phyloP scores from a whole-genome alignment of 2,888 invertebrate genomes.

The Mimumesa dahlbomi region DNA sequence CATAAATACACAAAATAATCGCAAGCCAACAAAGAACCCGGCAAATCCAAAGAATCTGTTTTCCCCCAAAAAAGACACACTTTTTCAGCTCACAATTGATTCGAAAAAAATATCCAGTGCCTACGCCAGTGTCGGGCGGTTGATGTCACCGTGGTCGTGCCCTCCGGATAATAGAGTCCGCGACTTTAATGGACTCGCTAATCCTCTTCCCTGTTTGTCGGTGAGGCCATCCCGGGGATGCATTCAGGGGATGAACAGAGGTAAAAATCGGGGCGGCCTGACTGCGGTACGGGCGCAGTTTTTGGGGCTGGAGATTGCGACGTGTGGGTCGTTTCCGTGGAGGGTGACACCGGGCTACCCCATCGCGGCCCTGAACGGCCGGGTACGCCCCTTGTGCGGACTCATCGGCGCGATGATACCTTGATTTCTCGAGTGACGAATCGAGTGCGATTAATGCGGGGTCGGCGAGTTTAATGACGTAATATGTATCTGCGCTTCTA shows the following conservation, averaged over 20 bases:
- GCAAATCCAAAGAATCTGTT: neutral
- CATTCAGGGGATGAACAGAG: slow-evolving; percentile 53
- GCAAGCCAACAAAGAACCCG: neutral
- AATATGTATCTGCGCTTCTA: too few relatives aligned
- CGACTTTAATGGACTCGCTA: slow-evolving; percentile 81
- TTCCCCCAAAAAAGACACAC: neutral
- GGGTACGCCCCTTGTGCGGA: slow-evolving; percentile 77
- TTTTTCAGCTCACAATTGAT: neutral
- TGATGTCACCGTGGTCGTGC: slow-evolving; percentile 78
- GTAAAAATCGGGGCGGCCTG: slow-evolving; percentile 65
- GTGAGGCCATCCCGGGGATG: slow-evolving; percentile 64
- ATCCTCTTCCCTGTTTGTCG: slow-evolving; percentile 79
- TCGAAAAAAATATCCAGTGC: neutral
- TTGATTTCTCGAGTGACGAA: slow-evolving; percentile 75
- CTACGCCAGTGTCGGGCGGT: slow-evolving; percentile 76
- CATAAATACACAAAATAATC: too few relatives aligned
- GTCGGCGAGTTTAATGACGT: slow-evolving; percentile 37
- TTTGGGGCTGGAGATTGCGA: slow-evolving; percentile 35
- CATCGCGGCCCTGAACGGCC: slow-evolving; percentile 33
- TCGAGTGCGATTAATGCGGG: slow-evolving; percentile 48
- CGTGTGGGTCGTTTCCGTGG: slow-evolving; percentile 51
- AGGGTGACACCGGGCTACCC: slow-evolving; percentile 20
- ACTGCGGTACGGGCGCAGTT: slow-evolving; percentile 66
- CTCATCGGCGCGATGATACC: slow-evolving; percentile 75
- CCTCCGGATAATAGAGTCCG: slow-evolving; percentile 80